Conservation (phyloP, 1,140 invertebrate species). For the Brachionus manjavacas region DNA sequence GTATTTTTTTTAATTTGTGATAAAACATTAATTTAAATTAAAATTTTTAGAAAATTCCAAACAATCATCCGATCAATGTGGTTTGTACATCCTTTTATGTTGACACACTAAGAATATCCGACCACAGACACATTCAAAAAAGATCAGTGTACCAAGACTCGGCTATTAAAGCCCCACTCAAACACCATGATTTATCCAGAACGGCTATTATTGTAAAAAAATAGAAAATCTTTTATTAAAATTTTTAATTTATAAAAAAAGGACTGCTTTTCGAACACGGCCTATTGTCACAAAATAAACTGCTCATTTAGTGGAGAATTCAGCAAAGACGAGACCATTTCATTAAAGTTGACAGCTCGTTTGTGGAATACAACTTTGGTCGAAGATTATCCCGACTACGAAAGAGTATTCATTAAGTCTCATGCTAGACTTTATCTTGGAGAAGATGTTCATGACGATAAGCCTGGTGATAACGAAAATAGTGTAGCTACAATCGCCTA, state of each 20-base stretch:
- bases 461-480: conserved; percentile 15
- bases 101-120: neutral
- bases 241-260: neutral
- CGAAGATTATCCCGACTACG: conserved; percentile 29
- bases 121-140: neutral
- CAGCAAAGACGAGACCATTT: conserved; percentile 33
- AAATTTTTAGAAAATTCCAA: conserved; percentile 32
- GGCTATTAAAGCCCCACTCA: neutral
- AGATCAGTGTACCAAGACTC: neutral
- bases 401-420: conserved; percentile 36
- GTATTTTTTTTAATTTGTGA: neutral
- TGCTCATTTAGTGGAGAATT: conserved; percentile 39
- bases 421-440: neutral
- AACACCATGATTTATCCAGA: neutral
- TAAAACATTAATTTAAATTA: neutral
- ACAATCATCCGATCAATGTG: conserved; percentile 39
- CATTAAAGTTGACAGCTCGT: conserved; percentile 24
- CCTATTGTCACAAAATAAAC: conserved; percentile 41
- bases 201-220: conserved; percentile 26
- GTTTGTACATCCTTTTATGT: neutral
- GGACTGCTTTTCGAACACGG: conserved; percentile 16
- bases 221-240: too few species aligned
- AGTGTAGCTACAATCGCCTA: conserved; percentile 35
- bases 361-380: conserved; percentile 35
- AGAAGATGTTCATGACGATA: conserved; percentile 27